phyloP scores from a whole-genome alignment of 2,113 vertebrate species.

The Phylloscopus trochilus region DNA sequence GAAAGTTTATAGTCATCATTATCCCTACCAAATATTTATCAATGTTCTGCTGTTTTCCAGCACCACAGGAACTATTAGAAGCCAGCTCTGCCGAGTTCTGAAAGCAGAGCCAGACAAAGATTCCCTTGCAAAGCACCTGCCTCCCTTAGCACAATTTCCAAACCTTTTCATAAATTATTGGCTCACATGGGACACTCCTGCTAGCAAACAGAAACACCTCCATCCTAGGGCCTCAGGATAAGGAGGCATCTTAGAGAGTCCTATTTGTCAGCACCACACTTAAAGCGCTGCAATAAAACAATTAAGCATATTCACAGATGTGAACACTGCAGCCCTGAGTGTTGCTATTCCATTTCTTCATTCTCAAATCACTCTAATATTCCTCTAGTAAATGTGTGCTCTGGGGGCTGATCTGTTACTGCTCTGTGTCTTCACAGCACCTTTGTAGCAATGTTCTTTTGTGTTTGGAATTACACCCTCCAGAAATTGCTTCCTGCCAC shows the following conservation, averaged over 20 bases:
- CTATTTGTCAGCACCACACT: background rate
- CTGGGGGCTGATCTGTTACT: background rate
- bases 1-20: background rate
- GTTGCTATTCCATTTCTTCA: background rate
- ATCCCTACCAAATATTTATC: background rate
- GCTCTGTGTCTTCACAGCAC: background rate
- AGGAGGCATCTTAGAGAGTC: background rate
- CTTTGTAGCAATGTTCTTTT: background rate
- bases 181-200: background rate
- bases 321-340: background rate
- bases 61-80: background rate
- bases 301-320: background rate
- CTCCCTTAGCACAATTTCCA: background rate
- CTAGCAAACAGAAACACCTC: background rate
- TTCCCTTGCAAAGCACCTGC: background rate
- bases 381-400: background rate
- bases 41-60: background rate
- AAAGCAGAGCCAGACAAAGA: background rate
- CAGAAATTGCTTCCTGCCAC: conserved; percentile 25
- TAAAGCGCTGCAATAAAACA: background rate
- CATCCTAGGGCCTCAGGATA: background rate
- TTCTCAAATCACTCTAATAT: background rate
- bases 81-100: background rate
- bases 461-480: conserved; percentile 15
- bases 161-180: background rate